Evolutionary conservation across 2,888 invertebrate species (phyloP).

Genomic region (Mystacides longicornis): DNA sequence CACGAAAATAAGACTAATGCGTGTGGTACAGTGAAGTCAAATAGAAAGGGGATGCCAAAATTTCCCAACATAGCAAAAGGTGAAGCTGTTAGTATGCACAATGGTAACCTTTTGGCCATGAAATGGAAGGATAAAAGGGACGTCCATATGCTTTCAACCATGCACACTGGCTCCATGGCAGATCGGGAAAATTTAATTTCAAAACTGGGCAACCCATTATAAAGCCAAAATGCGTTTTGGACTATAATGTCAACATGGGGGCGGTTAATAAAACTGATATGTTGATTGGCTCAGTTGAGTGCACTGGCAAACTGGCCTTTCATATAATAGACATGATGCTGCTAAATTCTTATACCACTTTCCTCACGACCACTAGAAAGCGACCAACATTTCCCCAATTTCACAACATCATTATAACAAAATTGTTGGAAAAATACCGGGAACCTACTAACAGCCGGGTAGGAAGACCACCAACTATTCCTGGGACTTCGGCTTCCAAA

Average conservation of each 20-base stretch:
- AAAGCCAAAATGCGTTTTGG: slow-evolving; percentile 29
- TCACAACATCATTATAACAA: neutral
- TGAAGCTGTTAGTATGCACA: neutral
- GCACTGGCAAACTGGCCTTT: slow-evolving; percentile 31
- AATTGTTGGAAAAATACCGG: neutral
- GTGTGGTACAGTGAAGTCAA: neutral
- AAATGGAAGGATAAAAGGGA: slow-evolving; percentile 30
- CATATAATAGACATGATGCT: slow-evolving; percentile 29
- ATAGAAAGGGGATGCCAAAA: neutral
- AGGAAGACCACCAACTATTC: neutral
- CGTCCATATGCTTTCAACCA: slow-evolving; percentile 28
- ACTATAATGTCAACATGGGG: slow-evolving; percentile 32
- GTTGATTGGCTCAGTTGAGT: slow-evolving; percentile 29
- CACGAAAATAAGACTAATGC: neutral
- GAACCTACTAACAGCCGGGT: neutral
- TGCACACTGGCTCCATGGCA: slow-evolving; percentile 28
- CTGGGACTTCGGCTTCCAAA: neutral
- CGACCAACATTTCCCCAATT: neutral
- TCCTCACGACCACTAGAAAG: neutral
- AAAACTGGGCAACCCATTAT: too few relatives aligned
- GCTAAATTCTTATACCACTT: slow-evolving; percentile 21
- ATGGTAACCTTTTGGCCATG: neutral
- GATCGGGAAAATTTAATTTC: too few relatives aligned
- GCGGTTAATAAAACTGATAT: slow-evolving; percentile 31
- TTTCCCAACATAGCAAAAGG: neutral